Percentiles rank a stretch among this genome's conserved stretches.
These are phyloP conservation scores for Exocentrus adspersus DNA, from an alignment of 2,888 invertebrate species.

Conservation along the genomic window DNA sequence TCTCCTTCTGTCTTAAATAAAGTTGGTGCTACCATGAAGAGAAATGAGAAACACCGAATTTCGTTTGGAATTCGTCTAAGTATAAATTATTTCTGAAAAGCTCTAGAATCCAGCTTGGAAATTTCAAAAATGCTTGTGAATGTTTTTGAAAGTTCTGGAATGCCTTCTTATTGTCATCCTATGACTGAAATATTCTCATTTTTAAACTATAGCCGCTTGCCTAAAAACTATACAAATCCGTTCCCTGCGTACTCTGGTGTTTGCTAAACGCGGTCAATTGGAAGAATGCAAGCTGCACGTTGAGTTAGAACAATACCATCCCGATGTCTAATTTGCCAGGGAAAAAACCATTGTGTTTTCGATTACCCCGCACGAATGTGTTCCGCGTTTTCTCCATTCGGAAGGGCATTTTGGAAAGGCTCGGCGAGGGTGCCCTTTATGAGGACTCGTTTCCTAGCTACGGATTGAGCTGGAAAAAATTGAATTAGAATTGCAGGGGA, in stretches of 20 bases:
- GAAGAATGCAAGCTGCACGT: conserved; percentile 32
- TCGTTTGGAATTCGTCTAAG: too few species aligned
- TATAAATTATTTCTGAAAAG: too few species aligned
- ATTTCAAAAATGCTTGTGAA: too few species aligned
- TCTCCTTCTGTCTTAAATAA: too few species aligned
- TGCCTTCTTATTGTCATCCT: too few species aligned
- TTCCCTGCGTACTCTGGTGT: conserved; percentile 6
- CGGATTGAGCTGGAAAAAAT: too few species aligned
- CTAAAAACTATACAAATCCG: not conserved
- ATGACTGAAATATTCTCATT: too few species aligned
- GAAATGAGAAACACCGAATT: too few species aligned
- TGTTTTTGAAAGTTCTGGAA: too few species aligned
- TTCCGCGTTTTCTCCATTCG: conserved; percentile 9
- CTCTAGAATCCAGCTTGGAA: too few species aligned
- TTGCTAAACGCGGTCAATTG: conserved; percentile 28
- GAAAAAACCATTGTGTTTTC: conserved; percentile 26
- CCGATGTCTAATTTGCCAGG: conserved; percentile 15
- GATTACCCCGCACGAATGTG: conserved; percentile 8
- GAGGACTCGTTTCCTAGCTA: not conserved
- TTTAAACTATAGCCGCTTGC: not conserved
- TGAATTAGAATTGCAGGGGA: too few species aligned
- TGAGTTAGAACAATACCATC: conserved; percentile 27
- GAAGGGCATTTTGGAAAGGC: conserved; percentile 15
- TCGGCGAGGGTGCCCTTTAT: not conserved
- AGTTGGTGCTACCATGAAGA: too few species aligned